A percentile compares a stretch with the other conserved stretches of the same genome.
These are phyloP conservation scores for Apteryx mantelli DNA, from an alignment of 2,113 vertebrate genomes.

Conservation along the genomic window DNA sequence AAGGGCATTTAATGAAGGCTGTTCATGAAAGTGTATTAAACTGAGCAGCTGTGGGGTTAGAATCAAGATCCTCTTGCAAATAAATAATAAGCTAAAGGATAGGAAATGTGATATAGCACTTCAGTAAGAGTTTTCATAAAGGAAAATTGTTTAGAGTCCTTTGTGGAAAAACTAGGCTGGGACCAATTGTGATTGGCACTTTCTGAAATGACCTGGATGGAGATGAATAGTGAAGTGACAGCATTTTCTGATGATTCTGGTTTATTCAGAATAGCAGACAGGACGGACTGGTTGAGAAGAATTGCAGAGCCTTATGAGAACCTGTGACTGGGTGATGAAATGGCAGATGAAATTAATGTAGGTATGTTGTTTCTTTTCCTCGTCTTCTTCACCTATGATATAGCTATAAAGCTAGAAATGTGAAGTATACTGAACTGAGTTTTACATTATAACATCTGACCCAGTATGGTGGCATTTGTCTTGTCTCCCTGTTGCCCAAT, in stretches of 20 bases:
- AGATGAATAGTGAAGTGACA: not conserved
- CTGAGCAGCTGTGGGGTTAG: not conserved
- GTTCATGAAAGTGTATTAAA: not conserved
- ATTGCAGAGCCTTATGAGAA: not conserved
- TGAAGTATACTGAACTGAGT: not conserved
- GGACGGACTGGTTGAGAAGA: not conserved
- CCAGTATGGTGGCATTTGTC: not conserved
- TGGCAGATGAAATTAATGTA: not conserved
- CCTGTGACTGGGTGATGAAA: not conserved
- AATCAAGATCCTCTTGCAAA: not conserved
- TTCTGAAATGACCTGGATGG: not conserved
- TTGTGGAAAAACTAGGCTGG: not conserved
- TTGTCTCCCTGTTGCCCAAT: not conserved
- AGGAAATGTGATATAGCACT: not conserved
- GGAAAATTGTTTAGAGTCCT: not conserved
- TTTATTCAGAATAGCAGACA: not conserved
- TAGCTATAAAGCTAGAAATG: not conserved
- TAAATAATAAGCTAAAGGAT: not conserved
- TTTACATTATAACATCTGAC: not conserved
- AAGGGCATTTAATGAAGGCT: not conserved
- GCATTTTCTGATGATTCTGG: not conserved
- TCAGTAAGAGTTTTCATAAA: not conserved
- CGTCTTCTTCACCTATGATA: not conserved
- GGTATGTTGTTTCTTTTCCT: not conserved
- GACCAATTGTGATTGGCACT: too few relatives aligned